Percentiles rank a stretch among this genome's conserved stretches.
Evolutionary conservation across 2,113 vertebrate genomes (phyloP).

Genomic region (Neolamprologus fasciatus): DNA sequence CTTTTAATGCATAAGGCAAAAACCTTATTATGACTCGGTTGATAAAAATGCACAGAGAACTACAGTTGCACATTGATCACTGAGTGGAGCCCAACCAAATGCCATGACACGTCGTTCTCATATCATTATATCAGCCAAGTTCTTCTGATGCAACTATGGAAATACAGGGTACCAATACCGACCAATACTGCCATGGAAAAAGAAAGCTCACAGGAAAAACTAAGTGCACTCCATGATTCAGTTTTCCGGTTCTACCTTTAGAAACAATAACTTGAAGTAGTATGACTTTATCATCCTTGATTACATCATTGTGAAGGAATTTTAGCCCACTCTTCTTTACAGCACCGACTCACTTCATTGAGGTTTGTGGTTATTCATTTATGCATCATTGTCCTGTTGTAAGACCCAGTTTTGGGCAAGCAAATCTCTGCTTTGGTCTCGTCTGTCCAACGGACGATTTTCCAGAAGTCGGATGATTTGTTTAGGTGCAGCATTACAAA

Average conservation of each 20-base stretch:
- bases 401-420: neutral
- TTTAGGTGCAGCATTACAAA: neutral
- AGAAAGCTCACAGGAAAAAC: neutral
- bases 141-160: neutral
- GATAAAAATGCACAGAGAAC: neutral
- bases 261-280: neutral
- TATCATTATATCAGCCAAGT: neutral
- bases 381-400: neutral
- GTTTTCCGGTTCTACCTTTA: fast-evolving
- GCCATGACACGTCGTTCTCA: neutral
- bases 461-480: neutral
- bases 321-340: neutral
- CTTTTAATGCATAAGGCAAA: neutral
- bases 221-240: neutral
- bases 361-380: neutral
- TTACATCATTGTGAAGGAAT: fast-evolving
- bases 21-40: neutral
- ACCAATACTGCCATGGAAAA: neutral
- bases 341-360: neutral
- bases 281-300: neutral
- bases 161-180: neutral
- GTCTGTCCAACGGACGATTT: neutral
- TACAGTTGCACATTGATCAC: fast-evolving
- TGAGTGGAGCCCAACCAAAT: neutral
- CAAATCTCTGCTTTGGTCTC: neutral